Evolutionary conservation across 2,113 vertebrate species (phyloP).

Genomic region (Indicator maculatus): DNA sequence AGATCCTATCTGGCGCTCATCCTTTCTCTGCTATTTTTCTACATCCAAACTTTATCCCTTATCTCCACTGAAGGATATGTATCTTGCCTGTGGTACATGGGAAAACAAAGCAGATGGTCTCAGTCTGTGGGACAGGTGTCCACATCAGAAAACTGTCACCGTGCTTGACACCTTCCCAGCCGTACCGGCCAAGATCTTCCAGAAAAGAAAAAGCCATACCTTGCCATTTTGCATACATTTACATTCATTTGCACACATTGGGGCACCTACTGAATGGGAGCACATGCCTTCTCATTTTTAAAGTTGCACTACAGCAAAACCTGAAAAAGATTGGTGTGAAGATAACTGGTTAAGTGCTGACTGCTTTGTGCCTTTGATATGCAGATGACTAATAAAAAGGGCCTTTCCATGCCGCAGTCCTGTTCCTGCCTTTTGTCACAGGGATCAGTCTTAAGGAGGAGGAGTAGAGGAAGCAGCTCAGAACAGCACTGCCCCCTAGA

Average conservation of each 20-base stretch:
- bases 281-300: slow-evolving; percentile 6
- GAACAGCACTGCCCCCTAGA: neutral
- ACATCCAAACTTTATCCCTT: neutral
- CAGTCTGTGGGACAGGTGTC: slow-evolving; percentile 68
- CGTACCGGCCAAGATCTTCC: slow-evolving; percentile 42
- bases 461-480: neutral
- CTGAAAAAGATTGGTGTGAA: neutral
- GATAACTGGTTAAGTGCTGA: neutral
- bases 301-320: neutral
- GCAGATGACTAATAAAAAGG: neutral
- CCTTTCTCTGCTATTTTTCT: neutral
- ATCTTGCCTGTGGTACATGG: neutral
- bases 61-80: neutral
- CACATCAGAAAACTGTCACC: slow-evolving; percentile 61
- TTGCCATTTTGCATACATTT: slow-evolving; percentile 58
- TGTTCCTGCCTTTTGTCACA: neutral
- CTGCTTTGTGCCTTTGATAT: neutral
- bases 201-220: slow-evolving; percentile 29
- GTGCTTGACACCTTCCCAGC: slow-evolving; percentile 50
- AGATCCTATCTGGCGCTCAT: neutral
- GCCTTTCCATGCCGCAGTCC: neutral
- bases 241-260: slow-evolving; percentile 45
- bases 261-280: slow-evolving; percentile 8
- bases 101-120: slow-evolving; percentile 67
- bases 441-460: neutral